These are phyloP conservation scores for Carassius gibelio DNA, from an alignment of 2,113 vertebrate species.

Conservation along the genomic window DNA sequence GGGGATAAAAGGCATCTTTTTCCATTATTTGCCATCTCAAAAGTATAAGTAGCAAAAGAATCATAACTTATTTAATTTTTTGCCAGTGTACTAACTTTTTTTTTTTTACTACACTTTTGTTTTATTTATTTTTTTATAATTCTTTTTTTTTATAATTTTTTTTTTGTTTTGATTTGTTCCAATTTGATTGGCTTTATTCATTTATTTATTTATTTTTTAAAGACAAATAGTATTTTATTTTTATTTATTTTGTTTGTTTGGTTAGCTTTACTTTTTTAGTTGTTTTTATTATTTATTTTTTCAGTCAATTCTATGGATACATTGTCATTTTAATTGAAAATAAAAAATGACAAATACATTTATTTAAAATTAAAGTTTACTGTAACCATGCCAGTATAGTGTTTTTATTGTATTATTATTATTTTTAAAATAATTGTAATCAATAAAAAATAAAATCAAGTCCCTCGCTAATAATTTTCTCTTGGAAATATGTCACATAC, in stretches of 20 bases:
- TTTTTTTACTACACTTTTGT: neutral
- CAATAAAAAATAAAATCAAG: neutral
- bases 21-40: neutral
- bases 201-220: neutral
- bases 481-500: constrained; percentile 7
- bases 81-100: neutral
- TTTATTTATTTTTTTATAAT: neutral
- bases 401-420: neutral
- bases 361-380: neutral
- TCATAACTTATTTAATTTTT: neutral
- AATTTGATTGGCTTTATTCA: too few relatives aligned
- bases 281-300: neutral
- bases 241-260: neutral
- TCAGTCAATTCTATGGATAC: too few relatives aligned
- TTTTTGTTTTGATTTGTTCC: too few relatives aligned
- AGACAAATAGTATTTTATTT: too few relatives aligned
- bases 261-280: neutral
- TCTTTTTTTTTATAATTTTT: too few relatives aligned
- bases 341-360: neutral
- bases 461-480: too few relatives aligned
- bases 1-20: neutral
- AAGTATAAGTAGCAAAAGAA: neutral
- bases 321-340: neutral
- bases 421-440: neutral
- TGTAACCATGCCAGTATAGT: neutral